Evolutionary conservation across 2,888 invertebrate species (phyloP), one percentile per base, ranked within the genome.

Genomic region (Coenonympha arcania): DNA sequence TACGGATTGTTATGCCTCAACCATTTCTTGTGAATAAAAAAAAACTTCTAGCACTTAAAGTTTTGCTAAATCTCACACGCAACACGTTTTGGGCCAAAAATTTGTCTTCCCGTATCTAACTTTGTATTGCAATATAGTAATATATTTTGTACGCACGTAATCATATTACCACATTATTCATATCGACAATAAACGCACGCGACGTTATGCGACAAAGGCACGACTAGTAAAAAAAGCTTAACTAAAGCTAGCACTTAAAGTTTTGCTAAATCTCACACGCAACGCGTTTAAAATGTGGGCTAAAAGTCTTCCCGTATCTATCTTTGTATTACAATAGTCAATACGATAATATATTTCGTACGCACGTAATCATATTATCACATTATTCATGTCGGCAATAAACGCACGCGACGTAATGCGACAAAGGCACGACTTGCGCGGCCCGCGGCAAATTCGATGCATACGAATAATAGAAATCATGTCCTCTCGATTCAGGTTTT

Each of bases 381-480:
- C n/a, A 39, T 24, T 24, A 39, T 39, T 44, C 34, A 49, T 49
- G 46, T 55, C 48, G 45, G 41, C 37, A 33, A 36, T 47, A 53
- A 56, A 34, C 37, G 48, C 33, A 15, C 34, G 34, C 44, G 53
- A 58, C 52, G 40, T 52, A 56, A 58, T 52, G 49, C 48, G 50
- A 56, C 55, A 52, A 52, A 50, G 31, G 48, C 55, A 43, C 55
- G 54, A 56, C 55, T 57, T 54, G 58, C 57, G 50, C 31, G 45
- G 56, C 60, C 60, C 47, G 43, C 41, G 59, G 62, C 61, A 47
- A 52, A 57, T 56, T 59, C 63, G 61, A 65, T 66, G 61, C 56
- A 59, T 71, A 66, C 66, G 66, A 70, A 76, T 79, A 77, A 77
- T 78, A 73, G 78, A 79, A 76, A 73, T 69, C 69, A 64, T 66